phyloP scores from a whole-genome alignment of 2,797 vertebrate species.

The Neosilurus mollespiculum region DNA sequence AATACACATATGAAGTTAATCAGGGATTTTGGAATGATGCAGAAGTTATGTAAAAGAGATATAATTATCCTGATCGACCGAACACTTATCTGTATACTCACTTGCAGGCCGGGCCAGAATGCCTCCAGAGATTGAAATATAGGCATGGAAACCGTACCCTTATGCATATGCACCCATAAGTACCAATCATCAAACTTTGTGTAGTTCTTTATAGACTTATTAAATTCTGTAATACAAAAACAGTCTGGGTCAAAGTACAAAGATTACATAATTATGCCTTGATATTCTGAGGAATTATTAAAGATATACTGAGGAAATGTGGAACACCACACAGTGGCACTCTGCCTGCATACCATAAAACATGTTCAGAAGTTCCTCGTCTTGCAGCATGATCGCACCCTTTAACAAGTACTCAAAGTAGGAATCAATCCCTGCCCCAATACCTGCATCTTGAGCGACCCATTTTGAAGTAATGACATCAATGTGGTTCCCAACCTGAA shows the following conservation, averaged over 20 bases:
- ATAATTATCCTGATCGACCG: neutral
- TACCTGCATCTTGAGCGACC: constrained; percentile 95
- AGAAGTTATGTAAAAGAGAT: neutral
- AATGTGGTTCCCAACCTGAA: constrained; percentile 95
- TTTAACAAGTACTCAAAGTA: constrained; percentile 98
- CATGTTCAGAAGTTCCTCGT: constrained; percentile 89
- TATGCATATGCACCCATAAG: constrained; percentile 98
- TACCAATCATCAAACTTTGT: constrained; percentile 98
- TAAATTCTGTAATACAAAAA: constrained; percentile 77
- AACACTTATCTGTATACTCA: constrained; percentile 58
- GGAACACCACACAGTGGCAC: neutral
- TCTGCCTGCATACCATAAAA: constrained; percentile 78
- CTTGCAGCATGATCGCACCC: constrained; percentile 92
- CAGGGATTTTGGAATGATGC: neutral
- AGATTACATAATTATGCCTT: neutral
- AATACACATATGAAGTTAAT: constrained; percentile 19
- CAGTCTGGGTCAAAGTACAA: neutral
- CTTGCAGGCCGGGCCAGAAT: constrained; percentile 97
- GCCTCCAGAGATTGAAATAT: constrained; percentile 96
- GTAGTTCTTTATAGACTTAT: constrained; percentile 92
- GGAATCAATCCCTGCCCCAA: constrained; percentile 93
- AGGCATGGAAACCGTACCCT: constrained; percentile 95
- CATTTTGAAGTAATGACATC: constrained; percentile 91
- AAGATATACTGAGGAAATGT: neutral
- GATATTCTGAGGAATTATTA: neutral